Conservation (phyloP, 2,113 vertebrate species). For the Callaeas wilsoni region DNA sequence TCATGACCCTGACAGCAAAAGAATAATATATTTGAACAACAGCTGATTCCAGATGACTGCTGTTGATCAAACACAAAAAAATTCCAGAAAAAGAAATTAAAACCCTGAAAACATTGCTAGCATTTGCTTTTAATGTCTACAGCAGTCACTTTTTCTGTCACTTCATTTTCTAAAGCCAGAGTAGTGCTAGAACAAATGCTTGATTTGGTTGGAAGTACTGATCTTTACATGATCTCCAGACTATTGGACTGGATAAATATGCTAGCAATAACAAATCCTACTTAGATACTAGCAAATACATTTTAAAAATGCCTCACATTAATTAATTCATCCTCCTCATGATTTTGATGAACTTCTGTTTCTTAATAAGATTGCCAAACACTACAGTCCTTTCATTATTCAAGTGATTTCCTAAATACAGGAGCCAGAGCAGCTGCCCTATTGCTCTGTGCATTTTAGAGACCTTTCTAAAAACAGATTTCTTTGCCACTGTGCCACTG, state of each 20-base stretch:
- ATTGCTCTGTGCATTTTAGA: neutral
- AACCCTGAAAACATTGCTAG: neutral
- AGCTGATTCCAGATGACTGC: neutral
- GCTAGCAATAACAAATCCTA: neutral
- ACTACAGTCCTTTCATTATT: neutral
- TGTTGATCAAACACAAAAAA: neutral
- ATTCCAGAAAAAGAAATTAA: neutral
- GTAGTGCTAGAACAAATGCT: neutral
- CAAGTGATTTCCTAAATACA: neutral
- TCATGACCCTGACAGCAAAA: neutral
- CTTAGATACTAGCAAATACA: neutral
- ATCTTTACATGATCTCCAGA: neutral
- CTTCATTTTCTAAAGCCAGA: neutral
- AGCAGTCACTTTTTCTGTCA: neutral
- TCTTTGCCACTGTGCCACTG: neutral
- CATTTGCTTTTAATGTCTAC: neutral
- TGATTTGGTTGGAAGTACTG: neutral
- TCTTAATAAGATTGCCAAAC: neutral
- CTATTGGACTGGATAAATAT: neutral
- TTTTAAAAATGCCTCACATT: accelerated
- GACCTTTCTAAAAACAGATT: neutral
- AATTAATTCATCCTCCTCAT: neutral
- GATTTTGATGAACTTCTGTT: neutral
- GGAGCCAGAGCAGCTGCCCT: neutral
- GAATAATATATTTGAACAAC: neutral